These are phyloP conservation scores for Parus major DNA, from an alignment of 2,113 vertebrate species.

Conservation along the genomic window DNA sequence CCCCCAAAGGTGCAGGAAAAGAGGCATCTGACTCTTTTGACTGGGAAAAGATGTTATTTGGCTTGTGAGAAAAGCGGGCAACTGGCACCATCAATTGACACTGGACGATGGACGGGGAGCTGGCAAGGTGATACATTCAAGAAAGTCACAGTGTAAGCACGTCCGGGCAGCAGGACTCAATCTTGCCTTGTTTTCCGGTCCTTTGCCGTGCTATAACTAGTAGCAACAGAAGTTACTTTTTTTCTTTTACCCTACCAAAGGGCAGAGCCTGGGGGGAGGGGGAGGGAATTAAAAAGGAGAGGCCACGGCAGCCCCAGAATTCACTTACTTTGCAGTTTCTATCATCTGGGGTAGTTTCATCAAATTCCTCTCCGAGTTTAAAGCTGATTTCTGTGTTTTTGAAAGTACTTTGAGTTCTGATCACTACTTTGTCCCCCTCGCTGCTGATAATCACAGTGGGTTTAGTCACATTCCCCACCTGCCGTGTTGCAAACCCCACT, in stretches of 20 bases:
- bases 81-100: neutral
- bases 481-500: slow-evolving; percentile 88
- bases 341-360: slow-evolving; percentile 88
- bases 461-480: slow-evolving; percentile 92
- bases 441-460: slow-evolving; percentile 89
- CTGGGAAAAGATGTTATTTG: neutral
- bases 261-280: rapidly evolving
- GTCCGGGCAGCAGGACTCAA: neutral
- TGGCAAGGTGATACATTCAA: neutral
- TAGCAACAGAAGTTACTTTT: neutral
- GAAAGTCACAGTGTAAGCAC: rapidly evolving
- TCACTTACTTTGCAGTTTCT: slow-evolving; percentile 90
- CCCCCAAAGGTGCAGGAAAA: neutral
- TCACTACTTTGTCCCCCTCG: slow-evolving; percentile 85
- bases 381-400: slow-evolving; percentile 92
- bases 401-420: slow-evolving; percentile 89
- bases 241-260: neutral
- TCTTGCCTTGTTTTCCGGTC: neutral
- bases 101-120: neutral
- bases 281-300: neutral
- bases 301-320: neutral
- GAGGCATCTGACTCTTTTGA: neutral
- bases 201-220: neutral
- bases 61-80: neutral
- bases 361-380: slow-evolving; percentile 92